A percentile compares a stretch with the other conserved stretches of the same genome.
Conservation (phyloP, 92 coral and sea anemone species). For the Palythoa heliodiscus region DNA sequence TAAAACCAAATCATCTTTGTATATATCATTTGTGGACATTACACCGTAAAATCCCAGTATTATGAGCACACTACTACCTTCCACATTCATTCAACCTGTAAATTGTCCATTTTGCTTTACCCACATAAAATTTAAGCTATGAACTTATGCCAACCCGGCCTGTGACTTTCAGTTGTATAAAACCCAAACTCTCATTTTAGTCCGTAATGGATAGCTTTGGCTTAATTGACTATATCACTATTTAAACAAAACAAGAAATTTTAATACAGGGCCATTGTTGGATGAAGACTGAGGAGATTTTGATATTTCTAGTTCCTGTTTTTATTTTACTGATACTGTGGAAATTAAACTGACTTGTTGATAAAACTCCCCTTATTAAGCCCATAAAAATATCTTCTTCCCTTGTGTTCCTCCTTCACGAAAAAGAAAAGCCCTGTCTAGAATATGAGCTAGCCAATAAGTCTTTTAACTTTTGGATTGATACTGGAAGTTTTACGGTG, state of each 20-base stretch:
- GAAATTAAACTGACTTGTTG: too few relatives aligned
- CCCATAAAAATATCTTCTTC: too few relatives aligned
- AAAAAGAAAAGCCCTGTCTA: background rate
- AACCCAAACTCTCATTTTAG: background rate
- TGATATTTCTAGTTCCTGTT: too few relatives aligned
- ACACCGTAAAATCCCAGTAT: slow-evolving; percentile 8
- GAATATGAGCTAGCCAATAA: background rate
- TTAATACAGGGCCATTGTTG: too few relatives aligned
- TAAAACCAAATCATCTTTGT: background rate
- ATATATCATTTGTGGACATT: background rate
- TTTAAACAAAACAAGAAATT: too few relatives aligned
- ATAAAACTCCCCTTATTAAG: too few relatives aligned
- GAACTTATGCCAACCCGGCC: background rate
- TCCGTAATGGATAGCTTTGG: too few relatives aligned
- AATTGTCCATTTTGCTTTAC: background rate
- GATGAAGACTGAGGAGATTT: too few relatives aligned
- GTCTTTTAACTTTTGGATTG: background rate
- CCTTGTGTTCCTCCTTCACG: background rate
- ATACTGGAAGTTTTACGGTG: slow-evolving; percentile 7
- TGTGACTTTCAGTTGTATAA: too few relatives aligned
- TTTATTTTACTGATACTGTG: too few relatives aligned
- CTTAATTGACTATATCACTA: too few relatives aligned
- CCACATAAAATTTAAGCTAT: background rate
- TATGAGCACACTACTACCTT: background rate
- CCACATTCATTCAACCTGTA: background rate